phyloP scores from a whole-genome alignment of 2,888 invertebrate genomes.

The Lithophane leautieri region DNA sequence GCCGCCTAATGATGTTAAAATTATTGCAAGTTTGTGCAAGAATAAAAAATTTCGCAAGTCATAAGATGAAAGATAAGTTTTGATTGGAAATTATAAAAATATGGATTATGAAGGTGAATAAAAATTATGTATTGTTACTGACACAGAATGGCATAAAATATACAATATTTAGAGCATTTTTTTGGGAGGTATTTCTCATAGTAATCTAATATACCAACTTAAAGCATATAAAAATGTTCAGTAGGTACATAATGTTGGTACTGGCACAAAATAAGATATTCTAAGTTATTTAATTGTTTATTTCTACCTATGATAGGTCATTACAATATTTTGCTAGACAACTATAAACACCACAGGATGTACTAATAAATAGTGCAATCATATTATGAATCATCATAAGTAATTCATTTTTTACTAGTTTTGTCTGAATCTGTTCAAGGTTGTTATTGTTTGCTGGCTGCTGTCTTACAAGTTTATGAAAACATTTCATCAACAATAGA shows the following conservation, averaged over 20 bases:
- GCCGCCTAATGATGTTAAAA: background rate
- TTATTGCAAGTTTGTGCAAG: conserved; percentile 36
- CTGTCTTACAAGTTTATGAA: background rate
- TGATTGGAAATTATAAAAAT: background rate
- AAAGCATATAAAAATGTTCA: background rate
- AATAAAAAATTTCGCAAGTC: conserved; percentile 8
- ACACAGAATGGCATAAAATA: background rate
- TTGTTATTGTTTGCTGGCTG: background rate
- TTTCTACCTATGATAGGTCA: background rate
- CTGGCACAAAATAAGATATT: background rate
- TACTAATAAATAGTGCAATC: background rate
- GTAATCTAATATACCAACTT: background rate
- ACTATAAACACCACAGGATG: background rate
- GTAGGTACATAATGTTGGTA: background rate
- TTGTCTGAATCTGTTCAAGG: conserved; percentile 11
- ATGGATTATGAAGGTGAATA: background rate
- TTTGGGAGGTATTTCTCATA: background rate
- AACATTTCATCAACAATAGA: background rate
- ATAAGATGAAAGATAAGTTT: background rate
- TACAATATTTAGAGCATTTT: background rate
- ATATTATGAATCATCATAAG: conserved; percentile 26
- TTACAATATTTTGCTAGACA: background rate
- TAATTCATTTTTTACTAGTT: conserved; percentile 6
- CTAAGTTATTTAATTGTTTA: background rate
- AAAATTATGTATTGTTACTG: background rate